Evolutionary conservation across 37 sponge, comb jelly and placozoan genomes (phyloP), one percentile per base, ranked within the genome.

Genomic region (Agelas oroides): DNA sequence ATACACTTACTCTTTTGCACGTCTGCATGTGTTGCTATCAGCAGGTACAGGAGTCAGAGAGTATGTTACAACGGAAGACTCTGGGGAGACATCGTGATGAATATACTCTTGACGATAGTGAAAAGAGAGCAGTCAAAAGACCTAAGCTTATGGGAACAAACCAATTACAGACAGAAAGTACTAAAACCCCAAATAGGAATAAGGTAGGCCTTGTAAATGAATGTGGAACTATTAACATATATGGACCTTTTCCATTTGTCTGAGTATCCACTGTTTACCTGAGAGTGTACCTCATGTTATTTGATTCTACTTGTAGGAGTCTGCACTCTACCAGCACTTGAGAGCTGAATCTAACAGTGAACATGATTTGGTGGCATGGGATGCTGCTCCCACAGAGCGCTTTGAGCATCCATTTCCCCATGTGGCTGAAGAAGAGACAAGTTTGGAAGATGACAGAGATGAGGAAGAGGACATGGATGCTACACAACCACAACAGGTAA

Each of bases 301-400:
- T 46, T 46, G 46, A 8, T 46, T 46, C 46, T 46, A 3, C 8
- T 46, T 3, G 8, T 54, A 80, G 82, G 76, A 74, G 11, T 75
- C 69, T 2, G 76, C 41, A 24, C 24, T 36, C 27, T 80, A 80
- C 46, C 72, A 79, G 61, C 88, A 91, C 37, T 58, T 82, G 58
- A 73, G 23, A 1, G 81, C 80, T 68, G 77, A 71, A 33, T 65
- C 76, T 15, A 35, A 8, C 27, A 54, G 21, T 39, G 62, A 71
- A 8, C 57, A 59, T 80, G 81, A 80, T 87, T 70, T 56, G 38
- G 88, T 70, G 30, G 81, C 59, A 0, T 79, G 77, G 85, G 82
- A 85, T 69, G 75, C 77, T 8, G 80, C 60, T 34, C 33, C 66
- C 1, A 70, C 60, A 39, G 76, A 31, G 13, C 61, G 27, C 1